Evolutionary conservation across 2,797 vertebrate genomes (phyloP), one percentile per base, ranked within the genome.

Genomic region (Iguana delicatissima): DNA sequence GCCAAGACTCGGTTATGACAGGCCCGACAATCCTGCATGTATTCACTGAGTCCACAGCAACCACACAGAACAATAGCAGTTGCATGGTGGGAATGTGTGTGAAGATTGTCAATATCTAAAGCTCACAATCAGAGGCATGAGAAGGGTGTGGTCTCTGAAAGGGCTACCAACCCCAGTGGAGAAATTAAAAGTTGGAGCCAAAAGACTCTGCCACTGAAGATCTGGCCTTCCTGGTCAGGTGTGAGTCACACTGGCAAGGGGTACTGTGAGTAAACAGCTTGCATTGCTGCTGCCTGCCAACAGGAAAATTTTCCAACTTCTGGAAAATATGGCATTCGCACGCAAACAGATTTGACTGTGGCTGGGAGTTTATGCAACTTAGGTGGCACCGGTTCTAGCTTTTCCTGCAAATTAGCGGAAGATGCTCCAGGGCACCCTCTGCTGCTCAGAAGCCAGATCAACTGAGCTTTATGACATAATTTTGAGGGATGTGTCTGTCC

Each of bases 341-440:
- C 1, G 38, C 6, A 0, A 0, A 24, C 5, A 0, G 13, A 80
- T 79, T 55, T 55, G 52, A 80, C 72, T 8, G 20, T 26, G 38
- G 18, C 7, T 3, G 35, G 57, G n/a, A 88, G 72, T 35, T 80
- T 82, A 6, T 6, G 38, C 64, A 16, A 13, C 55, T 90, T 62
- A 67, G 29, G 6, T 76, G n/a, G 7, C n/a, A 82, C 6, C 8
- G 32, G 0, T 0, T 38, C 1, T 24, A 84, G n/a, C 26, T 46
- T 42, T 20, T 26, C 38, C 8, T n/a, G 6, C 8, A 5, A 52
- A 80, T n/a, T 52, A 0, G 0, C 83, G 64, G 26, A 80, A 84
- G 0, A 72, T 26, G 55, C 42, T 0, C 35, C 55, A n/a, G 52
- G 5, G 0, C 64, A 84, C 91, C 95, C 62, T 81, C 86, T 90